These are phyloP conservation scores for Sipha maydis DNA, from an alignment of 2,888 invertebrate species.

Conservation along the genomic window DNA sequence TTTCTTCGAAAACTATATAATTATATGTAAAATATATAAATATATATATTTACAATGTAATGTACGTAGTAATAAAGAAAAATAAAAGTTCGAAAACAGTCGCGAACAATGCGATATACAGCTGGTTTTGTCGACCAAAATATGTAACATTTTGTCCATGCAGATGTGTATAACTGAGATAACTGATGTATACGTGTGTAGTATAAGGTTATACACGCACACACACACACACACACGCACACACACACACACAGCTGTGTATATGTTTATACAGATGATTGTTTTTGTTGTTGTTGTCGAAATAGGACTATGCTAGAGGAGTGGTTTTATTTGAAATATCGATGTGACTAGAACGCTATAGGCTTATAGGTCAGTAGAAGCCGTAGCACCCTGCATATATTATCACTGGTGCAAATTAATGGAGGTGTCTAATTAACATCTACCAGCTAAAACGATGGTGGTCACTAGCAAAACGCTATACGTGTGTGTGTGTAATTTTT, in stretches of 20 bases:
- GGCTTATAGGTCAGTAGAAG: no score
- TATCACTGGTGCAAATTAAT: conserved; percentile 5
- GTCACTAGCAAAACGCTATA: not conserved
- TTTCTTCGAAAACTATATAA: not conserved
- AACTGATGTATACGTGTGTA: no score
- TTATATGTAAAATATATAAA: no score
- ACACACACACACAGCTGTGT: not conserved
- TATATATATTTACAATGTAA: no score
- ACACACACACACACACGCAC: no score
- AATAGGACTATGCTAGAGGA: not conserved
- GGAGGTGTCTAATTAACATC: conserved; percentile 54
- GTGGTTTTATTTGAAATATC: conserved; percentile 19
- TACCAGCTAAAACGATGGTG: conserved; percentile 34
- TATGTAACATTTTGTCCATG: no score
- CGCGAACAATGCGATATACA: no score
- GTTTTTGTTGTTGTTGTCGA: not conserved
- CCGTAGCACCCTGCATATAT: not conserved
- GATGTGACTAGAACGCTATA: conserved; percentile 1
- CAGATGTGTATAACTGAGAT: no score
- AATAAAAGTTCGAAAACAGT: no score
- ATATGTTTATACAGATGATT: not conserved
- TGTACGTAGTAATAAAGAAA: no score
- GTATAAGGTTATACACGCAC: no score
- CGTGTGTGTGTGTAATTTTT: not conserved
- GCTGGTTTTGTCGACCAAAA: no score